phyloP scores from a whole-genome alignment of 2,888 invertebrate species.

The Lepetodrilus schrolli region DNA sequence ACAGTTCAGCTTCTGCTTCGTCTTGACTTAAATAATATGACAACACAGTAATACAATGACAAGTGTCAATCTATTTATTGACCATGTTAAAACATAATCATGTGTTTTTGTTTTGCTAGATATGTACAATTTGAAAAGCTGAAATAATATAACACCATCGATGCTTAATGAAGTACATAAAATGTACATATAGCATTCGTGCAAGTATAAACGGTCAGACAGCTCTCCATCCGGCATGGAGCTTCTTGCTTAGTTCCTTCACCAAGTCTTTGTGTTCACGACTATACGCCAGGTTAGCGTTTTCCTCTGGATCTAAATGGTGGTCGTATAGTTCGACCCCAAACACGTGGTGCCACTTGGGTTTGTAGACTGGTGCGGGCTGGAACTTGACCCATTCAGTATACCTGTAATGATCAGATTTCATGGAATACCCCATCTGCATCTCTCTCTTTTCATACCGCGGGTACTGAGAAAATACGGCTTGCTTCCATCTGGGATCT shows the following conservation, averaged over 20 bases:
- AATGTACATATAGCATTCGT: not conserved
- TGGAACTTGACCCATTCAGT: slow-evolving; percentile 14
- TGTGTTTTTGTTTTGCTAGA: too few species aligned
- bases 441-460: slow-evolving; percentile 30
- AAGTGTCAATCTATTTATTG: too few species aligned
- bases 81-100: too few species aligned
- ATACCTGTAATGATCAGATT: slow-evolving; percentile 5
- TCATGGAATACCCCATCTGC: slow-evolving; percentile 21
- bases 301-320: slow-evolving; percentile 46
- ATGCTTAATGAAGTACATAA: too few species aligned
- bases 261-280: slow-evolving; percentile 64
- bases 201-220: not conserved
- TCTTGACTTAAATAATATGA: too few species aligned
- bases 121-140: too few species aligned
- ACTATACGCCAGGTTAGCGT: slow-evolving; percentile 39
- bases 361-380: not conserved
- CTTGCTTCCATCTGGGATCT: slow-evolving; percentile 36
- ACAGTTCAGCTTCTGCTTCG: too few species aligned
- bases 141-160: too few species aligned
- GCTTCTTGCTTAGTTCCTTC: slow-evolving; percentile 39
- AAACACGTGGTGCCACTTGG: not conserved
- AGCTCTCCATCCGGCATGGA: slow-evolving; percentile 55
- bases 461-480: slow-evolving; percentile 51
- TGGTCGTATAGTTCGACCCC: slow-evolving; percentile 45
- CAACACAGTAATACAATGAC: too few species aligned